A percentile compares a stretch with the other conserved stretches of the same genome.
Evolutionary conservation across 2,888 invertebrate genomes (phyloP).

Genomic region (Euphydryas editha): DNA sequence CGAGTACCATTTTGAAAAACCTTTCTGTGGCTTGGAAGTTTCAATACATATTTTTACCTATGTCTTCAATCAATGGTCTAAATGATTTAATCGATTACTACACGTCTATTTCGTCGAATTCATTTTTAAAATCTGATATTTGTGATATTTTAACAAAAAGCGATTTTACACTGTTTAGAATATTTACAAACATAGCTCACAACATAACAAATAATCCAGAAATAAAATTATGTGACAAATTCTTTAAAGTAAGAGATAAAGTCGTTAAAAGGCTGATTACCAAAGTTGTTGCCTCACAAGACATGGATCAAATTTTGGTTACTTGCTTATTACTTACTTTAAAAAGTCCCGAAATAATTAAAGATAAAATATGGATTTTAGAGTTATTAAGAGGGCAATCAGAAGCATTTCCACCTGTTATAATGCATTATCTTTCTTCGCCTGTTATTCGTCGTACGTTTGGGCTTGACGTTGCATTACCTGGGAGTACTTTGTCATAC

Average conservation of each 20-base stretch:
- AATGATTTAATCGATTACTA: constrained; percentile 68
- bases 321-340: constrained; percentile 63
- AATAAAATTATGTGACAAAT: constrained; percentile 40
- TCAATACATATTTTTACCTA: constrained; percentile 73
- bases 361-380: constrained; percentile 57
- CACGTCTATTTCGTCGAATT: constrained; percentile 41
- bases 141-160: constrained; percentile 52
- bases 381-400: constrained; percentile 66
- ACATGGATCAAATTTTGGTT: constrained; percentile 68
- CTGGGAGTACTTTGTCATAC: constrained; percentile 59
- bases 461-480: constrained; percentile 56
- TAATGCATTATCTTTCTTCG: constrained; percentile 60
- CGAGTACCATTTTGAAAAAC: constrained; percentile 67
- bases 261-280: constrained; percentile 58
- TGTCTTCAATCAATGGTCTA: constrained; percentile 65
- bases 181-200: constrained; percentile 55
- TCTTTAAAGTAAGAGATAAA: constrained; percentile 51
- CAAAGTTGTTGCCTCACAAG: constrained; percentile 64
- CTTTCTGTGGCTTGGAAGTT: constrained; percentile 75
- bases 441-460: constrained; percentile 62
- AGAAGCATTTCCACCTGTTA: constrained; percentile 59
- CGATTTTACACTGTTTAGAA: constrained; percentile 67
- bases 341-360: constrained; percentile 51
- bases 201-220: constrained; percentile 39
- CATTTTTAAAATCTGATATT: constrained; percentile 40